phyloP scores from a whole-genome alignment of 2,113 vertebrate genomes.

The Perca fluviatilis region DNA sequence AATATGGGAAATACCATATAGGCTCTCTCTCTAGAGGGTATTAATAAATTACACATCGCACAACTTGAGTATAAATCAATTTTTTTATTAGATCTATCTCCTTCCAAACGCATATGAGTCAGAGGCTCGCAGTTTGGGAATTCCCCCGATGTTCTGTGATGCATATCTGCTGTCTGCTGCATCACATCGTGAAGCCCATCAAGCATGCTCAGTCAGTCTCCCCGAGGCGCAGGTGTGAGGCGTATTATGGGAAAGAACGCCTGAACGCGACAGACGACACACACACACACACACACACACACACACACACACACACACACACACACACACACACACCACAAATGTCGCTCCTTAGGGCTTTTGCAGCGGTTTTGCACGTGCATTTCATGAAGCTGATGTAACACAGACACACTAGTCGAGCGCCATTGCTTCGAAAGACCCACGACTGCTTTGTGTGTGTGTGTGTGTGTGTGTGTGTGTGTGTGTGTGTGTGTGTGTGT shows the following conservation, averaged over 20 bases:
- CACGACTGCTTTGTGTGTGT: no score
- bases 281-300: no score
- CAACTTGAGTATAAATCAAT: no score
- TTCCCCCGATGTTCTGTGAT: background rate
- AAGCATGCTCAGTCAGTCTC: background rate
- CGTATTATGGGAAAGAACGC: slow-evolving; percentile 8
- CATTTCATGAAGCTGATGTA: background rate
- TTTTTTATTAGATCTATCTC: no score
- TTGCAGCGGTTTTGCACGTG: background rate
- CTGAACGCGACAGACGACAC: background rate
- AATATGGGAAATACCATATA: no score
- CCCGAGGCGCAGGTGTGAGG: background rate
- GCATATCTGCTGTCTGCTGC: background rate
- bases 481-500: no score
- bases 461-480: no score
- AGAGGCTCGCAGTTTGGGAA: background rate
- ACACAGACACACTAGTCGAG: background rate
- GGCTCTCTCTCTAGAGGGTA: no score
- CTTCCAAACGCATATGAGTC: background rate
- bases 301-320: no score
- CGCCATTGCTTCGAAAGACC: background rate
- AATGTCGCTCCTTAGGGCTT: background rate
- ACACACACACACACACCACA: background rate
- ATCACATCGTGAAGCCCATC: background rate
- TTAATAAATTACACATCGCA: no score